Evolutionary conservation across 92 coral and sea anemone genomes (phyloP), one percentile per base, ranked within the genome.

Genomic region (Scolanthus callimorphus): DNA sequence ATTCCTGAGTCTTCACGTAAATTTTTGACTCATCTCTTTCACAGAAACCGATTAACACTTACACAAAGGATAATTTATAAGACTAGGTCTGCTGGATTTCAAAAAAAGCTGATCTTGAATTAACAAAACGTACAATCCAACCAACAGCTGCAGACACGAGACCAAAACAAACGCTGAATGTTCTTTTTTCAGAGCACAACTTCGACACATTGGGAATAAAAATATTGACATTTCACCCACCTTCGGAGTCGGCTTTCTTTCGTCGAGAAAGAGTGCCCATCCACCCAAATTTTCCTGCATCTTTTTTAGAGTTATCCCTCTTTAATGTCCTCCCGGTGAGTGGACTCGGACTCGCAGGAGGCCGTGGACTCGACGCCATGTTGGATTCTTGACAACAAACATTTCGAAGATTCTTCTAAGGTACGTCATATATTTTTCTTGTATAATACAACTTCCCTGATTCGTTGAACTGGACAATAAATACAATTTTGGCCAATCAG

Each of bases 221-320:
- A n/a, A n/a, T n/a, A n/a, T n/a, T n/a, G n/a, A n/a, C n/a, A n/a
- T n/a, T n/a, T n/a, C n/a, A n/a, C n/a, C n/a, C n/a, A 68, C 75
- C 75, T 68, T 68, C 75, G 23, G 75, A 50, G 29, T 68, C 75
- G 44, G 22, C 86, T 39, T 83, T 91, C 51, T 73, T 91, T 57
- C 91, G 53, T 48, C 97, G 71, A 24, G 97, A 83, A 12, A 91
- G 78, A n/a, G 97, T 91, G 19, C 97, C 97, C 87, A 91, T 85
- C 97, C 96, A 91, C 29, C 97, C 97, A 53, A 82, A 80, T 17
- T 76, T 83, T 4, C 95, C 82, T 3, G 78, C 67, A 17, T 87
- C 95, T 57, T 88, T 88, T 48, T 90, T 90, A 3, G 95, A 63
- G 37, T 69, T 70, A 25, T 86, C 97, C 29, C 97, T 63, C 39